Conservation (phyloP, 2,113 vertebrate genomes). For the Phaethon lepturus region DNA sequence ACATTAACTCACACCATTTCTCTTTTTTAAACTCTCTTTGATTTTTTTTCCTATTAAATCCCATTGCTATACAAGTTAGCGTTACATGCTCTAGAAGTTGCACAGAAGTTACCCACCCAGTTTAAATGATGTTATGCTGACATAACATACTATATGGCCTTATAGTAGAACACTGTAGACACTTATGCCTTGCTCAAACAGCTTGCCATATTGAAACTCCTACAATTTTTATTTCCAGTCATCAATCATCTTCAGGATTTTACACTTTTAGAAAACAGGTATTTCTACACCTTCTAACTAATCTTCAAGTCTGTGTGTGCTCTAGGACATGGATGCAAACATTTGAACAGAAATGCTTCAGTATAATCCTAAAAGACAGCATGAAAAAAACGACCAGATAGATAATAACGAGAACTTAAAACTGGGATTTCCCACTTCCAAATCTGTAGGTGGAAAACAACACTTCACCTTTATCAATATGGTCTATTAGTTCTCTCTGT, state of each 20-base stretch:
- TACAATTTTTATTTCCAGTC: not conserved
- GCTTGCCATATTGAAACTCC: not conserved
- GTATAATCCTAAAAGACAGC: not conserved
- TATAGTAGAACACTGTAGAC: not conserved
- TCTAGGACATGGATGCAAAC: not conserved
- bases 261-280: not conserved
- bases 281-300: not conserved
- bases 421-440: not conserved
- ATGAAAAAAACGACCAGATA: not conserved
- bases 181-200: not conserved
- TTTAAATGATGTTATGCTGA: not conserved
- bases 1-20: not conserved
- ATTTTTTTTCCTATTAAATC: not conserved
- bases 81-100: not conserved
- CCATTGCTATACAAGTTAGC: not conserved
- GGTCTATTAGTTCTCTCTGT: not conserved
- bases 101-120: not conserved
- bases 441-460: not conserved
- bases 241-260: not conserved
- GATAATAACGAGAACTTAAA: not conserved
- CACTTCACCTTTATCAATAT: not conserved
- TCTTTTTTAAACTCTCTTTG: not conserved
- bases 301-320: not conserved
- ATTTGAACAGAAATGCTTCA: not conserved
- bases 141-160: not conserved